Percentiles rank a stretch among this genome's conserved stretches.
These are phyloP conservation scores for Smutsia temminckii DNA, from an alignment of 2,797 vertebrate species.

Conservation along the genomic window DNA sequence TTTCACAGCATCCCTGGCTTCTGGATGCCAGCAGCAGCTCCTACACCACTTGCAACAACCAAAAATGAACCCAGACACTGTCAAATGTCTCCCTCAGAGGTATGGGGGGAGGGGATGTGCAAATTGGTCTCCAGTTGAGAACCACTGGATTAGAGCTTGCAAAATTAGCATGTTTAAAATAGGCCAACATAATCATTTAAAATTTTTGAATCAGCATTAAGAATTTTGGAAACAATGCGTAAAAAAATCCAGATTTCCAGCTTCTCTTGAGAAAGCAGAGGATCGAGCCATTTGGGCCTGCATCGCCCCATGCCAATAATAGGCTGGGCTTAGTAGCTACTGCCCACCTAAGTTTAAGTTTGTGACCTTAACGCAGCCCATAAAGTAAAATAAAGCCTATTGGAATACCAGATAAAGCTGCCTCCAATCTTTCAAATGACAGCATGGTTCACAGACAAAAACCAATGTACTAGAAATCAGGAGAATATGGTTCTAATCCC, in stretches of 20 bases:
- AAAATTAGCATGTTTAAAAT: neutral
- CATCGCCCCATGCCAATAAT: neutral
- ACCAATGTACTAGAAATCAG: neutral
- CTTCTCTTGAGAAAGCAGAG: neutral
- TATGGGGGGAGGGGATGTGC: no score
- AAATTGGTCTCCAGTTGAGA: neutral
- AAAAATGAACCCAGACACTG: neutral
- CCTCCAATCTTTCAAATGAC: neutral
- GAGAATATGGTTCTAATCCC: neutral
- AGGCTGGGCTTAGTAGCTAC: neutral
- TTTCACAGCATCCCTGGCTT: neutral
- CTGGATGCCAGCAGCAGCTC: neutral
- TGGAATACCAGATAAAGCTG: neutral
- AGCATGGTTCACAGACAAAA: neutral
- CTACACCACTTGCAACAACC: neutral
- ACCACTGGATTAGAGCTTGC: neutral
- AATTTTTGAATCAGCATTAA: neutral
- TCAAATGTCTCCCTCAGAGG: neutral
- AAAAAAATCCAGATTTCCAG: neutral
- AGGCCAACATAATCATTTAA: neutral
- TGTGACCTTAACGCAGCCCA: neutral
- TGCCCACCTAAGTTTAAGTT: constrained; percentile 10
- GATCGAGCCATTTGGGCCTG: neutral
- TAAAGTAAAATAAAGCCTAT: neutral
- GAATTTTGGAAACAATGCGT: neutral